Evolutionary conservation across 1,140 invertebrate genomes (phyloP), one percentile per base, ranked within the genome.

Genomic region (Oreohelix idahoensis): DNA sequence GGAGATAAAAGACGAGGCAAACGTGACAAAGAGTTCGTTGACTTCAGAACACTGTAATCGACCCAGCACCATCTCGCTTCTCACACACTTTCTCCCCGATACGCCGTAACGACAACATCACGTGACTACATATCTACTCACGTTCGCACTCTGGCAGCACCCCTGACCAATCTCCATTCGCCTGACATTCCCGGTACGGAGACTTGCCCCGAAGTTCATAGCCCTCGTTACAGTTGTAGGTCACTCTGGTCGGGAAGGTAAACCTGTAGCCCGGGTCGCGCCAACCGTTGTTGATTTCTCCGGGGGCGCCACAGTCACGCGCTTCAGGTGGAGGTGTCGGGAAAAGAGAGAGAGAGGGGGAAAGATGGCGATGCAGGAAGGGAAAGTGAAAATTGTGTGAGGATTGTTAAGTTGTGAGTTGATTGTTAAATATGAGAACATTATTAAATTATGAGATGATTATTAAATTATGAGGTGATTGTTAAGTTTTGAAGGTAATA

Each of bases 141-240:
- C 95, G 95, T 94, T 94, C 93, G 90, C 96, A 97, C 32, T 94
- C 93, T 17, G 96, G 96, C 86, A 95, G 94, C 0, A 95, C 94
- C 63, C 94, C 93, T 0, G 95, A 95, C 97, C 98, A 88, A 94
- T 95, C 95, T 1, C 96, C 97, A 90, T 97, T 96, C 4, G 96
- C 95, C 90, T 96, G 95, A 90, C 97, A 98, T 89, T 95, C 95
- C 63, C 96, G 94, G 88, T 97, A 96, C 0, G 95, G 94, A 35
- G 63, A 66, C 83, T 95, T 95, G 35, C 97, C 97, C 15, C 97
- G 95, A 73, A 99, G 92, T 91, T 99, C 97, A 92, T 97, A 99
- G 0, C 97, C 97, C 76, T 97, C 96, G n/a, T 96, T 95, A 90
- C 98, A 99, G 81, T 97, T 95, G 89, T 99, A 99, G 23, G 95